Conservation (phyloP, 2,797 vertebrate genomes). For the Falco peregrinus region DNA sequence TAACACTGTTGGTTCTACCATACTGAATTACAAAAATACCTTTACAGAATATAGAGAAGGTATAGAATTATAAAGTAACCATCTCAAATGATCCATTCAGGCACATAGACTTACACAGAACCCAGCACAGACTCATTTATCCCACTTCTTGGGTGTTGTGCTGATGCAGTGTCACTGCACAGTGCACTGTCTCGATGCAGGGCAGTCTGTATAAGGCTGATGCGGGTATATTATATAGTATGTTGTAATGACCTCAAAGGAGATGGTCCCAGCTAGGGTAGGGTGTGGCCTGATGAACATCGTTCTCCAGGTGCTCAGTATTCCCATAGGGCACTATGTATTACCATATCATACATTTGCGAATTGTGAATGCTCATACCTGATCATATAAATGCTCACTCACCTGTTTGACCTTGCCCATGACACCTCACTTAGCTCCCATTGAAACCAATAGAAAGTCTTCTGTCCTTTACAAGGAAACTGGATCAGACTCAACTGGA, state of each 20-base stretch:
- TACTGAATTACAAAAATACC: not conserved
- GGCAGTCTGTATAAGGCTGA: not conserved
- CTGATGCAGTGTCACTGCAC: not conserved
- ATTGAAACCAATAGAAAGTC: not conserved
- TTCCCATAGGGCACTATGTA: not conserved
- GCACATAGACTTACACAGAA: not conserved
- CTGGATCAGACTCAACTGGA: not conserved
- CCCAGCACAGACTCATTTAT: not conserved
- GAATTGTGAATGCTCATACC: not conserved
- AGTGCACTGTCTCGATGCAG: not conserved
- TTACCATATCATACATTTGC: not conserved
- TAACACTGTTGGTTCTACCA: not conserved
- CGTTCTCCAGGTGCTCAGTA: not conserved
- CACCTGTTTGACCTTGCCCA: not conserved
- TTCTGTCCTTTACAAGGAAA: not conserved
- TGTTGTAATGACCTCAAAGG: not conserved
- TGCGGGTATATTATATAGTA: rapidly evolving
- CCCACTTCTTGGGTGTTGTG: not conserved
- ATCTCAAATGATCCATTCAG: not conserved
- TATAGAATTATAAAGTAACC: not conserved
- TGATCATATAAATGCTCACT: not conserved
- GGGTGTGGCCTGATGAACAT: not conserved
- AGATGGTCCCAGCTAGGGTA: not conserved
- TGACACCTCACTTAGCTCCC: not conserved
- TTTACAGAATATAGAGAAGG: not conserved